Conservation (phyloP, 2,113 vertebrate genomes). For the Apodemus sylvaticus region DNA sequence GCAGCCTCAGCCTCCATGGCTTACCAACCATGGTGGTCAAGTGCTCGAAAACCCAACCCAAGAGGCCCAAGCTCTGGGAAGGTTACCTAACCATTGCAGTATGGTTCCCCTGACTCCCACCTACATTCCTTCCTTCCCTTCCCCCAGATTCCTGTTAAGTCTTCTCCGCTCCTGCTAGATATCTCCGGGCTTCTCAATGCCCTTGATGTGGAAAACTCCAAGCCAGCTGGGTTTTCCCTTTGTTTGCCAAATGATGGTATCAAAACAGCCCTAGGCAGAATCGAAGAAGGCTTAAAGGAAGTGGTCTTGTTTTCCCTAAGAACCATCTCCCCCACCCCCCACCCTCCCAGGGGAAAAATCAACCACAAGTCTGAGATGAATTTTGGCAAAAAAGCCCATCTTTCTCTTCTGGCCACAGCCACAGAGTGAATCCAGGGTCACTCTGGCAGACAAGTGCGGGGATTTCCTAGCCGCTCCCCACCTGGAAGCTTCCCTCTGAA, state of each 20-base stretch:
- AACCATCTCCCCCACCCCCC: neutral
- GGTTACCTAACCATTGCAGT: neutral
- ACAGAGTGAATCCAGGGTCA: neutral
- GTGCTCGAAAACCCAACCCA: neutral
- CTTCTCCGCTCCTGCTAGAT: neutral
- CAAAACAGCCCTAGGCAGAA: neutral
- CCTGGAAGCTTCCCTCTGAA: neutral
- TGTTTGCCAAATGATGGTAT: slow-evolving; percentile 18
- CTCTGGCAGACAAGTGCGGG: neutral
- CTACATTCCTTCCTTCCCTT: neutral
- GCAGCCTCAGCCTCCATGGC: slow-evolving; percentile 2
- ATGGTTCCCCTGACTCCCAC: neutral
- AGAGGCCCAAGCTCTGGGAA: neutral
- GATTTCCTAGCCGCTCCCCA: neutral
- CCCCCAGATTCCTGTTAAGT: neutral
- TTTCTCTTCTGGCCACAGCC: neutral
- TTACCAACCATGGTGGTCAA: neutral
- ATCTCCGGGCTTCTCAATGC: neutral
- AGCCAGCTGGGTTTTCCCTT: slow-evolving; percentile 23
- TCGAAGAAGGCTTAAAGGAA: slow-evolving; percentile 39
- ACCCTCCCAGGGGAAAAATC: neutral
- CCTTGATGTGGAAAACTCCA: slow-evolving; percentile 51
- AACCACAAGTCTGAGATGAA: neutral
- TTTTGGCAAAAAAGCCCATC: neutral
- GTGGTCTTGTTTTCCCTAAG: slow-evolving; percentile 28